Evolutionary conservation across 2,797 vertebrate species (phyloP).

Genomic region (Nannoperca obscura): DNA sequence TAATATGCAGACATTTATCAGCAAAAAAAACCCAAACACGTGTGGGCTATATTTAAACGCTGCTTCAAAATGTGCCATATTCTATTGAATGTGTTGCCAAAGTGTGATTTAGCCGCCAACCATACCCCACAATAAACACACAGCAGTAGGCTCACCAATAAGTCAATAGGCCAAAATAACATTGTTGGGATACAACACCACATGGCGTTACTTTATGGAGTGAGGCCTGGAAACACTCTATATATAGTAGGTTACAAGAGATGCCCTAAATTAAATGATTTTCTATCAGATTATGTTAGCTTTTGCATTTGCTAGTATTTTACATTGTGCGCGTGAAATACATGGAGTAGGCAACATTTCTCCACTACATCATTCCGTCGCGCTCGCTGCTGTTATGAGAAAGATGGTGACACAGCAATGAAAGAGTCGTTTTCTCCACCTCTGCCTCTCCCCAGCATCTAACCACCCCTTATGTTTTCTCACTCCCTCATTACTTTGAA

Average conservation of each 20-base stretch:
- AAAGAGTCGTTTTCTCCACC: slow-evolving; percentile 57
- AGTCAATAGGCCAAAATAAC: background rate
- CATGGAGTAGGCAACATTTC: slow-evolving; percentile 42
- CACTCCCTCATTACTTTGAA: slow-evolving; percentile 34
- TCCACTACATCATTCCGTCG: slow-evolving; percentile 55
- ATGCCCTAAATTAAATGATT: background rate
- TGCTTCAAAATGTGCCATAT: background rate
- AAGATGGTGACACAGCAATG: slow-evolving; percentile 73
- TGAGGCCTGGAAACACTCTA: slow-evolving; percentile 3
- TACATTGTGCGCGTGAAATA: slow-evolving; percentile 25
- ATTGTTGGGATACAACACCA: background rate
- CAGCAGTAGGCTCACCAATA: background rate
- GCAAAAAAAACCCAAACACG: background rate
- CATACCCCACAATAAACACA: background rate
- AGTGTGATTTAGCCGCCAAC: background rate
- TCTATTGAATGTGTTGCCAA: background rate
- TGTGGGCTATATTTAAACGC: background rate
- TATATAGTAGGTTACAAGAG: background rate
- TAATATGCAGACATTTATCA: background rate
- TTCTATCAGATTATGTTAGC: background rate
- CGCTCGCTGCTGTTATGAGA: slow-evolving; percentile 45
- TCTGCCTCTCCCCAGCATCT: slow-evolving; percentile 42
- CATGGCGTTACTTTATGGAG: slow-evolving; percentile 19
- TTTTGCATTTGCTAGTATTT: slow-evolving; percentile 14
- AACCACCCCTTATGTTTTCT: slow-evolving; percentile 31